These are phyloP conservation scores for Sebastes taczanowskii DNA, from an alignment of 2,797 vertebrate genomes.

Conservation along the genomic window DNA sequence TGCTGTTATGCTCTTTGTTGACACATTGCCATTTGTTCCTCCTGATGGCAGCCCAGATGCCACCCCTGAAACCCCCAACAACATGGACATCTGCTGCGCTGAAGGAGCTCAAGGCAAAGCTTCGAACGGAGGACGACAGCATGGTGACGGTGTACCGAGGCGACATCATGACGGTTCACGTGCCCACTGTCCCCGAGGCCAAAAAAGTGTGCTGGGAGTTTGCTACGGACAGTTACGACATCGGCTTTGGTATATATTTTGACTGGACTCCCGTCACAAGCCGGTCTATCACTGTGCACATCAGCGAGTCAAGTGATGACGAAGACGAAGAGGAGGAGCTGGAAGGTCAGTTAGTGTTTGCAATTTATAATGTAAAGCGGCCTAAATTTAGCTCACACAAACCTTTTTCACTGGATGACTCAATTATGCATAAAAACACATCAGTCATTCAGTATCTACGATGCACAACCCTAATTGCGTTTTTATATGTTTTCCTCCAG, in stretches of 20 bases:
- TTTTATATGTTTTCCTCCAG: not conserved
- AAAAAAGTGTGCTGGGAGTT: conserved; percentile 98
- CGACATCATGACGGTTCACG: conserved; percentile 95
- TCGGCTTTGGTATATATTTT: conserved; percentile 97
- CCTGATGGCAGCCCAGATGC: conserved; percentile 84
- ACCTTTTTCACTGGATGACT: not conserved
- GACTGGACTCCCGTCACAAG: conserved; percentile 95
- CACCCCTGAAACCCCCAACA: conserved; percentile 86
- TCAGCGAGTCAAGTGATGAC: conserved; percentile 98
- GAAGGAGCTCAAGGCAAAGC: conserved; percentile 94
- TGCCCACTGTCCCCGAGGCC: conserved; percentile 94
- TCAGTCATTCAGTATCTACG: not conserved
- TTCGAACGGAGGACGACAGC: conserved; percentile 90
- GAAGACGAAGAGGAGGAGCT: conserved; percentile 96
- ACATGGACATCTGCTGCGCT: conserved; percentile 91
- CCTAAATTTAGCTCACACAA: not conserved
- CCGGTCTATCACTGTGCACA: conserved; percentile 94
- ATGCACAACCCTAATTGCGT: not conserved
- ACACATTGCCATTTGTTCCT: not conserved
- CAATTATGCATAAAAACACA: not conserved
- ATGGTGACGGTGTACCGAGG: conserved; percentile 94
- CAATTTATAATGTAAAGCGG: not conserved
- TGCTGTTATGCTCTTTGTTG: not conserved
- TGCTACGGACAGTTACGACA: conserved; percentile 95
- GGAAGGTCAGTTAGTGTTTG: conserved; percentile 85